Percentiles rank a stretch among this genome's conserved stretches.
phyloP scores from a whole-genome alignment of 2,113 vertebrate species.

The Pseudorasbora parva region DNA sequence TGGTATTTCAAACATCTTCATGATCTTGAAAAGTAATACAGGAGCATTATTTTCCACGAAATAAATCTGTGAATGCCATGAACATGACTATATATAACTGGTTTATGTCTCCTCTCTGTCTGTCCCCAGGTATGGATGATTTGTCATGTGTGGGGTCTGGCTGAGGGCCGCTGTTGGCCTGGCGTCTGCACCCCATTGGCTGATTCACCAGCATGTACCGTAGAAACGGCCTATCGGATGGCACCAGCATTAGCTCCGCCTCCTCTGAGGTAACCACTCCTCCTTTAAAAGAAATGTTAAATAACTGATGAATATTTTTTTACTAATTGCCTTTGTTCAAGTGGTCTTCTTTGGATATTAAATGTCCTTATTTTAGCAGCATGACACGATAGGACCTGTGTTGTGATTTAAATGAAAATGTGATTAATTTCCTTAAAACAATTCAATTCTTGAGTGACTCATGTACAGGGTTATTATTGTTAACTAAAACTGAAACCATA shows the following conservation, averaged over 20 bases:
- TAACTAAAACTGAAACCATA: background rate
- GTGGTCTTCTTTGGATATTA: background rate
- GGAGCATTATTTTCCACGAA: too few species aligned
- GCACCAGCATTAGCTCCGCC: constrained; percentile 72
- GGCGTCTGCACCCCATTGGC: constrained; percentile 45
- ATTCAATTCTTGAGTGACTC: background rate
- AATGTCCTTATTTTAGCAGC: background rate
- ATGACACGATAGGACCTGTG: background rate
- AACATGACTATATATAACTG: too few species aligned
- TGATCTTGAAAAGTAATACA: too few species aligned
- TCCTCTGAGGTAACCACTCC: constrained; percentile 68
- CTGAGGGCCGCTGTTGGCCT: constrained; percentile 63
- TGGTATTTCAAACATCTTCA: too few species aligned
- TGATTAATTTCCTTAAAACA: background rate
- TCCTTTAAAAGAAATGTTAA: background rate
- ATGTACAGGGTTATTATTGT: background rate
- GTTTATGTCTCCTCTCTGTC: background rate
- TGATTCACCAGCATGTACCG: constrained; percentile 73
- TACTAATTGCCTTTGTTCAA: background rate
- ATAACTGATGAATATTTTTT: background rate
- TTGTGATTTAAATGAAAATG: too few species aligned
- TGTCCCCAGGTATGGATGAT: constrained; percentile 67
- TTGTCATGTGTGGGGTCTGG: constrained; percentile 64
- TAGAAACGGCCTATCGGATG: constrained; percentile 74
- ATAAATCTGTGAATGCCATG: too few species aligned